A percentile compares a stretch with the other conserved stretches of the same genome.
These are phyloP conservation scores for Chloromyia formosa DNA, from an alignment of 2,888 invertebrate species.

Conservation along the genomic window DNA sequence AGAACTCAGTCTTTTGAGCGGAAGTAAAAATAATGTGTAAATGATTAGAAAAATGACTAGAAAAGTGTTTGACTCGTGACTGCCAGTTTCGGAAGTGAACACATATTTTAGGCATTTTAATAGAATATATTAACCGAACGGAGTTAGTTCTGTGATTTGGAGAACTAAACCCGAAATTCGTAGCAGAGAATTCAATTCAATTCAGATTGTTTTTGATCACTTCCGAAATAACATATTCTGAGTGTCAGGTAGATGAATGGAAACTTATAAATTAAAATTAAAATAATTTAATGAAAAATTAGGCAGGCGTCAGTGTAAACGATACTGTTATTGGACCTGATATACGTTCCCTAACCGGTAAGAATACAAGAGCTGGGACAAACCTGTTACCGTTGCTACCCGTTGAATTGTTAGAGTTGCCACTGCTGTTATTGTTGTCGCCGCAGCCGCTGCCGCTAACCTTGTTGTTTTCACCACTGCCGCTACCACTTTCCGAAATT, in stretches of 20 bases:
- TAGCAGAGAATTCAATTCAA: no score
- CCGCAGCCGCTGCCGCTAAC: neutral
- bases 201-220: conserved; percentile 17
- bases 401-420: conserved; percentile 45
- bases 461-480: neutral
- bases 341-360: conserved; percentile 90
- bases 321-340: conserved; percentile 88
- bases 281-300: conserved; percentile 56
- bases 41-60: conserved; percentile 44
- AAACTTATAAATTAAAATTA: no score
- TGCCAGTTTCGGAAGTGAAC: neutral
- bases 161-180: no score
- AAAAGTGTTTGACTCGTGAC: neutral
- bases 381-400: conserved; percentile 66
- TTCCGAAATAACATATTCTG: no score
- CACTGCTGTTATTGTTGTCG: conserved; percentile 37
- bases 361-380: conserved; percentile 91
- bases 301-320: conserved; percentile 93
- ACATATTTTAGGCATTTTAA: neutral
- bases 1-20: conserved; percentile 23
- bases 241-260: no score
- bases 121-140: no score
- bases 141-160: no score
- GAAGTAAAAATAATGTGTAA: conserved; percentile 34
- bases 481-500: neutral